A percentile compares a stretch with the other conserved stretches of the same genome.
Evolutionary conservation across 2,113 vertebrate species (phyloP).

Genomic region (Corvus hawaiiensis): DNA sequence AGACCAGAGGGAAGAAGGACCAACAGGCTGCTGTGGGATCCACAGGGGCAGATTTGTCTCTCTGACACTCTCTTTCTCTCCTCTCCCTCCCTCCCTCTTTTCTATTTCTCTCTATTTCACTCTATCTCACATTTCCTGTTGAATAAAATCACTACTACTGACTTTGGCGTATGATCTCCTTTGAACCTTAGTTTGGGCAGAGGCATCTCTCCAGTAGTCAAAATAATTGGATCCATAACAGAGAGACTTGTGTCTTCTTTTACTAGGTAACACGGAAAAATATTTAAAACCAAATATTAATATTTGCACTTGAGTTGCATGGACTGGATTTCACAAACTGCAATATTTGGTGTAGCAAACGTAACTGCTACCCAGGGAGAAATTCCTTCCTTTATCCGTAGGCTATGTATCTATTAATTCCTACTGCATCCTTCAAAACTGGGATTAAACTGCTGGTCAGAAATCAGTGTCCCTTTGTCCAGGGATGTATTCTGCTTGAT

Average conservation of each 20-base stretch:
- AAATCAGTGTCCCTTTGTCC: not conserved
- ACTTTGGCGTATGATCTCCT: accelerated
- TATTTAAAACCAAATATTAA: not conserved
- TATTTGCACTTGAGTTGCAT: not conserved
- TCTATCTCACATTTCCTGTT: not conserved
- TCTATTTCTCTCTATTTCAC: not conserved
- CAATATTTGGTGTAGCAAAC: not conserved
- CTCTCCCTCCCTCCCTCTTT: not conserved
- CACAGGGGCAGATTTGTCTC: not conserved
- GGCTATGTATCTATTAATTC: not conserved
- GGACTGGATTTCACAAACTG: not conserved
- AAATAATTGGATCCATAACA: not conserved
- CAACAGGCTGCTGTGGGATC: not conserved
- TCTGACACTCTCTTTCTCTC: not conserved
- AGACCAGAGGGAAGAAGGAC: not conserved
- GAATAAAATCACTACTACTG: not conserved
- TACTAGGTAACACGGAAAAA: not conserved
- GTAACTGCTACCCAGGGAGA: not conserved
- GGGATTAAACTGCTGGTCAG: not conserved
- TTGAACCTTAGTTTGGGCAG: not conserved
- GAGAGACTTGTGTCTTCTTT: not conserved
- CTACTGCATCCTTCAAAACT: not conserved
- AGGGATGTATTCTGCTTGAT: not conserved
- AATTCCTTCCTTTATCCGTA: not conserved
- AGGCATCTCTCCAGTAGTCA: not conserved